Evolutionary conservation across 37 sponge, comb jelly and placozoan genomes (phyloP).

Genomic region (Axinella damicornis): DNA sequence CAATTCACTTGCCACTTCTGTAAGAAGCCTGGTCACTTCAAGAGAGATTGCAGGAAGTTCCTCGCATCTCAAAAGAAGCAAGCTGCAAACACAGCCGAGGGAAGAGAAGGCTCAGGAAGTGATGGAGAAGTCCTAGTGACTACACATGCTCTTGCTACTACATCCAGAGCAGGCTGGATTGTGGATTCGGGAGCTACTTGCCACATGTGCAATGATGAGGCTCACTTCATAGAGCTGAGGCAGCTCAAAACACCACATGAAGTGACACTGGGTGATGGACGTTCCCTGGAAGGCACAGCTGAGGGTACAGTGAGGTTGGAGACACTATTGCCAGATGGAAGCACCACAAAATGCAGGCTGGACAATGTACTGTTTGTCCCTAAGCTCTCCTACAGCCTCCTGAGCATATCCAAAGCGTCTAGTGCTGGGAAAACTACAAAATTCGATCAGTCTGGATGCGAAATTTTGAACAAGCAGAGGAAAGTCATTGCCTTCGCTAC

Average conservation of each 20-base stretch:
- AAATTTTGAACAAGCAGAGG: constrained; percentile 22
- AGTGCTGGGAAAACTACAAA: constrained; percentile 9
- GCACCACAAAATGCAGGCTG: not conserved
- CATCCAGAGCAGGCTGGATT: constrained; percentile 16
- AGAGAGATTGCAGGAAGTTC: constrained; percentile 18
- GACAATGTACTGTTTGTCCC: constrained; percentile 9
- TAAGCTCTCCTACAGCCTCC: constrained; percentile 2
- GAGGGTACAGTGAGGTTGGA: not conserved
- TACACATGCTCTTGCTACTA: constrained; percentile 9
- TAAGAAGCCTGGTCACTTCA: constrained; percentile 18
- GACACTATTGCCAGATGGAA: not conserved
- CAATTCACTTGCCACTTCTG: constrained; percentile 30
- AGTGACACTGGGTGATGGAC: constrained; percentile 30
- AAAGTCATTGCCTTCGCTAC: constrained; percentile 49
- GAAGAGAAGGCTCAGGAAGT: not conserved
- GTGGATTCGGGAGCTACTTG: constrained; percentile 41
- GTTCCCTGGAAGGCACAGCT: not conserved
- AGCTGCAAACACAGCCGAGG: not conserved
- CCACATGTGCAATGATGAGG: constrained; percentile 15
- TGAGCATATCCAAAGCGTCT: constrained; percentile 7
- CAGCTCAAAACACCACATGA: not conserved
- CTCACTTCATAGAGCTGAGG: not conserved
- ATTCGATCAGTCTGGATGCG: constrained; percentile 43
- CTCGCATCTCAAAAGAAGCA: not conserved
- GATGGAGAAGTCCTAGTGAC: constrained; percentile 1